Conservation (phyloP, 2,797 vertebrate genomes). For the Chrysocyon brachyurus region DNA sequence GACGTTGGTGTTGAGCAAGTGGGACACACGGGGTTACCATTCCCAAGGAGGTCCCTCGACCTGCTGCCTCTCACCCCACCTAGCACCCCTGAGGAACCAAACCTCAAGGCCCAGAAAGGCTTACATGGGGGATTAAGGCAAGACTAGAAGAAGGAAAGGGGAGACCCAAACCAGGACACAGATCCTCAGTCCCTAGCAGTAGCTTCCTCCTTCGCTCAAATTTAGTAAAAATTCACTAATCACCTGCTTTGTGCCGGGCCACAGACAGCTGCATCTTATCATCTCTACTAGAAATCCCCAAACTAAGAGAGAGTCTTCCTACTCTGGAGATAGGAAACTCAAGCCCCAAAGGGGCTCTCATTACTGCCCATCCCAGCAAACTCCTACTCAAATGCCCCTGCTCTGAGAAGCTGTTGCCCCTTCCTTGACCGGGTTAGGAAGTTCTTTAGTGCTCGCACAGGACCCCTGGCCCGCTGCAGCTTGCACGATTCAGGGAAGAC, state of each 20-base stretch:
- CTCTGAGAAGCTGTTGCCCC: not conserved
- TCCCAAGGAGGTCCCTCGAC: not conserved
- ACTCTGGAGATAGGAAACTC: not conserved
- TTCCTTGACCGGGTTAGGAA: not conserved
- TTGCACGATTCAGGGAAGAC: not conserved
- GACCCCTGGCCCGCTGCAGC: not conserved
- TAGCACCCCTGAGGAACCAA: not conserved
- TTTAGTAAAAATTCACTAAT: not conserved
- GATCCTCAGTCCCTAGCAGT: not conserved
- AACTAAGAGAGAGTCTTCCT: not conserved
- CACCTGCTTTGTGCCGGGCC: not conserved
- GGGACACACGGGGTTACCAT: not conserved
- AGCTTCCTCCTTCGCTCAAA: not conserved
- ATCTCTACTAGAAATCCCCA: not conserved
- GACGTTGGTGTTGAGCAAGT: not conserved
- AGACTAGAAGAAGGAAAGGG: not conserved
- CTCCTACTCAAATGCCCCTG: not conserved
- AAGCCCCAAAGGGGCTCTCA: not conserved
- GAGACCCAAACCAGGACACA: not conserved
- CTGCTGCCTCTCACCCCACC: not conserved
- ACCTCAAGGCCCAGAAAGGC: not conserved
- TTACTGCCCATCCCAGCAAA: not conserved
- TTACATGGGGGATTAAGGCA: not conserved
- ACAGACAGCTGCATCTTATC: not conserved
- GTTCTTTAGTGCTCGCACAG: not conserved